Percentiles rank a stretch among this genome's conserved stretches.
These are phyloP conservation scores for Chironex yamaguchii DNA, from an alignment of 30 jellyfish, hydroid and myxozoan species.

Conservation along the genomic window DNA sequence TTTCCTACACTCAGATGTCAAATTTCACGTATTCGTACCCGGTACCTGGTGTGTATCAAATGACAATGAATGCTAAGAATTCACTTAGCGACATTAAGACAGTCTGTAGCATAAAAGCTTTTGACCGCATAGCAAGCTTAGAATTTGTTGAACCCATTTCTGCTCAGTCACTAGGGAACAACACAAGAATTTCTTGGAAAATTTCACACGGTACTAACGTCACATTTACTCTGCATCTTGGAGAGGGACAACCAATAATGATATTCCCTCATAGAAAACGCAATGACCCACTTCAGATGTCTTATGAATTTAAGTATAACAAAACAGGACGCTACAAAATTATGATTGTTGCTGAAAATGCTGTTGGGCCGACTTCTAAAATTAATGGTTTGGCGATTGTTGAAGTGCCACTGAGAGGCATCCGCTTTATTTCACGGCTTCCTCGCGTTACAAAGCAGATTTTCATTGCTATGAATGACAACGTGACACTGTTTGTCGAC, in stretches of 20 bases:
- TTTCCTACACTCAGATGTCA: constrained; percentile 5
- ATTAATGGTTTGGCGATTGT: constrained; percentile 61
- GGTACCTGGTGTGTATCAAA: constrained; percentile 78
- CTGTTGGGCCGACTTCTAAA: constrained; percentile 29
- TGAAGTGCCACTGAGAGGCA: constrained; percentile 65
- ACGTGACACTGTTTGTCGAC: constrained; percentile 19
- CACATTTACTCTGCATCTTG: constrained; percentile 74
- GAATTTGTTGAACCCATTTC: constrained; percentile 35
- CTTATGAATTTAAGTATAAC: constrained; percentile 22
- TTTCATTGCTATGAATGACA: constrained; percentile 64
- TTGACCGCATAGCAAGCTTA: constrained; percentile 67
- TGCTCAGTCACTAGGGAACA: constrained; percentile 69
- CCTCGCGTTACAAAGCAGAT: constrained; percentile 60
- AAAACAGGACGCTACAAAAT: constrained; percentile 58
- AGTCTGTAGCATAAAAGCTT: constrained; percentile 49
- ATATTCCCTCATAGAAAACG: constrained; percentile 3
- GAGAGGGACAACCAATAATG: constrained; percentile 68
- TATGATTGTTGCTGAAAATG: constrained; percentile 67
- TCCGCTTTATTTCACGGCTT: constrained; percentile 31
- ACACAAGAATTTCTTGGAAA: constrained; percentile 69
- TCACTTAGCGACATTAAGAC: constrained; percentile 65
- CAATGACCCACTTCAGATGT: constrained; percentile 8
- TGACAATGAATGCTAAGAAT: constrained; percentile 64
- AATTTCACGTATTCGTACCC: constrained; percentile 33
- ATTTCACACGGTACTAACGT: constrained; percentile 85